Conservation (phyloP, 2,888 invertebrate species). For the Julus scanicus region DNA sequence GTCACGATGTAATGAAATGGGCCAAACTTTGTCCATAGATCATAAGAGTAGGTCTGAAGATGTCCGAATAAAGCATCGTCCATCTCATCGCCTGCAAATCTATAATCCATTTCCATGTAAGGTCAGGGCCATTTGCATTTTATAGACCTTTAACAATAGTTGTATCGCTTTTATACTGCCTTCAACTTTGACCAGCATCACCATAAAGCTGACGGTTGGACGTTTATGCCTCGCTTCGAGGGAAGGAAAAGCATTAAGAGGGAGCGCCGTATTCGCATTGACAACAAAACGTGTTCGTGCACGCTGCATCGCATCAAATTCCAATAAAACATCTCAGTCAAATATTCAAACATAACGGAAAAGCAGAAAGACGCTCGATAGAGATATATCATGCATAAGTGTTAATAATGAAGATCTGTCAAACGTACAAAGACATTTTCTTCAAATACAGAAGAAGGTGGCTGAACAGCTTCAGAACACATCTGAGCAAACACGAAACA, state of each 20-base stretch:
- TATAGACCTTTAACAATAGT: constrained; percentile 19
- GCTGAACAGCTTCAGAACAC: background rate
- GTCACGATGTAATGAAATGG: background rate
- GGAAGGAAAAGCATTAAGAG: background rate
- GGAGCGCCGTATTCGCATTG: background rate
- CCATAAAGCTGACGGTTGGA: constrained; percentile 19
- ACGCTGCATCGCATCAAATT: background rate
- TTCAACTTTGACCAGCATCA: constrained; percentile 19
- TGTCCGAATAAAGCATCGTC: background rate
- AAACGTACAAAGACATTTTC: background rate
- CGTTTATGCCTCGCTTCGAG: background rate
- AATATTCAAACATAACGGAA: background rate
- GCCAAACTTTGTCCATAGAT: background rate
- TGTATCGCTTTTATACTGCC: constrained; percentile 19
- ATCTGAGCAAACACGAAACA: background rate
- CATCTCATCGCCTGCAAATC: constrained; percentile 11
- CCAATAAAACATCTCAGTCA: constrained; percentile 10
- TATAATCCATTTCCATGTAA: constrained; percentile 11
- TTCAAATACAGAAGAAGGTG: no score
- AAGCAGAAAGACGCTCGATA: background rate
- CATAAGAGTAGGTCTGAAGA: background rate
- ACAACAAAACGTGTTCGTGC: background rate
- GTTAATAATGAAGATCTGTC: background rate
- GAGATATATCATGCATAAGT: background rate
- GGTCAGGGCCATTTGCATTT: constrained; percentile 19